A percentile compares a stretch with the other conserved stretches of the same genome.
Evolutionary conservation across 2,888 invertebrate genomes (phyloP).

Genomic region (Erebia ligea): DNA sequence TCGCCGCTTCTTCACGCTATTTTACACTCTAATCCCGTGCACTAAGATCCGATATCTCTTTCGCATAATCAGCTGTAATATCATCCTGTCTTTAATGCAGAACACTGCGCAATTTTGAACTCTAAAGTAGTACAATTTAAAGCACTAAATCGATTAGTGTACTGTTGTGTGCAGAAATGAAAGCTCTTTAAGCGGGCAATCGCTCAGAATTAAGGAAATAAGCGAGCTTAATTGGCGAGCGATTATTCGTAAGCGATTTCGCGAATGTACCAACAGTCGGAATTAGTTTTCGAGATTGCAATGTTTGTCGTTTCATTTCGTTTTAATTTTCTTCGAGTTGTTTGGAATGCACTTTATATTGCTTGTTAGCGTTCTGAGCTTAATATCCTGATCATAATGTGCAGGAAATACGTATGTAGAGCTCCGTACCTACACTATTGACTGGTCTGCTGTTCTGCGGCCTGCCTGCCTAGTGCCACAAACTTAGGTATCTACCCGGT

Average conservation of each 20-base stretch:
- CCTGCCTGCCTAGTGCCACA: too few relatives aligned
- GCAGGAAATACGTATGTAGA: background rate
- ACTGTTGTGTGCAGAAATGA: slow-evolving; percentile 46
- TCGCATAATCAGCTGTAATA: slow-evolving; percentile 45
- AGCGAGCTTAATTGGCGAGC: slow-evolving; percentile 76
- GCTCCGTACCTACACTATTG: too few relatives aligned
- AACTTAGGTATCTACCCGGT: too few relatives aligned
- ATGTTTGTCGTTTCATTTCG: slow-evolving; percentile 39
- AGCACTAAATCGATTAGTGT: slow-evolving; percentile 17
- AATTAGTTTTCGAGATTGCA: slow-evolving; percentile 50
- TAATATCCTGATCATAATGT: background rate
- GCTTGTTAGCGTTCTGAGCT: background rate
- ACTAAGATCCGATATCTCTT: slow-evolving; percentile 48
- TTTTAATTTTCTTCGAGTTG: slow-evolving; percentile 24
- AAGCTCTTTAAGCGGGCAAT: slow-evolving; percentile 67
- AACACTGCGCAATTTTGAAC: slow-evolving; percentile 38
- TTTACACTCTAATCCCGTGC: slow-evolving; percentile 45
- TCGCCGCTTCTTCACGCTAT: slow-evolving; percentile 52
- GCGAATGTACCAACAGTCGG: slow-evolving; percentile 35
- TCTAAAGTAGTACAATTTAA: background rate
- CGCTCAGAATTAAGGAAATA: slow-evolving; percentile 79
- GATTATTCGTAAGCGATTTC: slow-evolving; percentile 67
- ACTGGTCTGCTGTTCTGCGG: too few relatives aligned
- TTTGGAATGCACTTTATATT: slow-evolving; percentile 6
- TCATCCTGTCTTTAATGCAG: slow-evolving; percentile 41